Evolutionary conservation across 2,113 vertebrate species (phyloP).

Genomic region (Neolamprologus kungweensis): DNA sequence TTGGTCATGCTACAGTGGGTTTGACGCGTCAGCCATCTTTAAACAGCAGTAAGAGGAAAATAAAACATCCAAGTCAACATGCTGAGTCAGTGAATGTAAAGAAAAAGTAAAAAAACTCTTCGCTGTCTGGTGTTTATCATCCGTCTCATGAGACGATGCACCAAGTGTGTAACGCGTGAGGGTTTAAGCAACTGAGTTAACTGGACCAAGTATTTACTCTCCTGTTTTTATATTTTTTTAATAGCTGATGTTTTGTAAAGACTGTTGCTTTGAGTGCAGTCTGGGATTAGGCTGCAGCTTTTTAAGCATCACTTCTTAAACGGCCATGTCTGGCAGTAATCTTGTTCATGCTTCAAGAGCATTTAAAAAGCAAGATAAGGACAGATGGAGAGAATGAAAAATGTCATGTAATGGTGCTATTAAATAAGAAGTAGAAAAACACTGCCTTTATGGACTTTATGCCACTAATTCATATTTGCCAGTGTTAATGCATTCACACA

Average conservation of each 20-base stretch:
- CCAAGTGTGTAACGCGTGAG: neutral
- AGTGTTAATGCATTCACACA: neutral
- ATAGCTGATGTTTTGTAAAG: neutral
- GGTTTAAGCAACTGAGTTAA: neutral
- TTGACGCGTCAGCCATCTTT: neutral
- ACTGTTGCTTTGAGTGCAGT: neutral
- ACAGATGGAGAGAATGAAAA: neutral
- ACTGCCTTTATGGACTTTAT: neutral
- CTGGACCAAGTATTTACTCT: accelerated
- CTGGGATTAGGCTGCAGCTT: neutral
- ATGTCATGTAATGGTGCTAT: accelerated
- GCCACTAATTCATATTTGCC: neutral
- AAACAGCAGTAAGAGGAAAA: neutral
- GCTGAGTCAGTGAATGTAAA: slow-evolving; percentile 9
- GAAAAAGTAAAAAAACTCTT: neutral
- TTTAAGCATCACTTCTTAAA: neutral
- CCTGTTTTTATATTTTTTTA: neutral
- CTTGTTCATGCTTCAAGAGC: neutral
- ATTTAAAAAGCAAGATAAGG: neutral
- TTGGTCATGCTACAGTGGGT: neutral
- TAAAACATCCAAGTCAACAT: neutral
- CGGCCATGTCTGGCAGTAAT: neutral
- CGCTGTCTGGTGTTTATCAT: neutral
- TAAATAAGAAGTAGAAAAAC: neutral
- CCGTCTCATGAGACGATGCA: neutral